Percentiles rank a stretch among this genome's conserved stretches.
These are phyloP conservation scores for Tyto alba DNA, from an alignment of 2,113 vertebrate genomes.

Conservation along the genomic window DNA sequence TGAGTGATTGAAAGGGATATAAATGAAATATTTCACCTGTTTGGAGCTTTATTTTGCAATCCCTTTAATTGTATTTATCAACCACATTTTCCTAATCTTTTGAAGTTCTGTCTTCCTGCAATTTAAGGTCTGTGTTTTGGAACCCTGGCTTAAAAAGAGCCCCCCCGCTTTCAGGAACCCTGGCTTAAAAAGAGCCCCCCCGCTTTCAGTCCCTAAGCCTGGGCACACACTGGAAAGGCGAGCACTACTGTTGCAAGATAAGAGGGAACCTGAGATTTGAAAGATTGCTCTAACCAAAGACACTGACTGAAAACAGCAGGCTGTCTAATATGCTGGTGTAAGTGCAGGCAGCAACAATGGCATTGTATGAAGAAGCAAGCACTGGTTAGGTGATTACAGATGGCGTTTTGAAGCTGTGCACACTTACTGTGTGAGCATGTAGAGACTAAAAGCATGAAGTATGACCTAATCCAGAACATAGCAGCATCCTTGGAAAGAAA, in stretches of 20 bases:
- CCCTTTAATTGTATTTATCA: background rate
- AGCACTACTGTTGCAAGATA: background rate
- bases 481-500: background rate
- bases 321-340: background rate
- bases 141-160: background rate
- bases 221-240: rapidly evolving
- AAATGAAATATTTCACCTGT: background rate
- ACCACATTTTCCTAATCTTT: background rate
- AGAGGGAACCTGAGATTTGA: background rate
- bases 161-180: no score
- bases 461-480: background rate
- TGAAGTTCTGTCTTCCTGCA: background rate
- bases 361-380: background rate
- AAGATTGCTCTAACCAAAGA: background rate
- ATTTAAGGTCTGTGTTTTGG: background rate
- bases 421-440: background rate
- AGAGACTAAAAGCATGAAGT: background rate
- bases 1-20: background rate
- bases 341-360: background rate
- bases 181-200: background rate
- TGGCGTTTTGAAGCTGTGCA: background rate
- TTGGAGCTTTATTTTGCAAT: background rate
- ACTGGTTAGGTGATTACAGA: background rate
- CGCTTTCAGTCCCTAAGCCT: background rate
- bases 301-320: background rate